phyloP scores from a whole-genome alignment of 2,113 vertebrate genomes.

The Machaerirhynchus nigripectus region DNA sequence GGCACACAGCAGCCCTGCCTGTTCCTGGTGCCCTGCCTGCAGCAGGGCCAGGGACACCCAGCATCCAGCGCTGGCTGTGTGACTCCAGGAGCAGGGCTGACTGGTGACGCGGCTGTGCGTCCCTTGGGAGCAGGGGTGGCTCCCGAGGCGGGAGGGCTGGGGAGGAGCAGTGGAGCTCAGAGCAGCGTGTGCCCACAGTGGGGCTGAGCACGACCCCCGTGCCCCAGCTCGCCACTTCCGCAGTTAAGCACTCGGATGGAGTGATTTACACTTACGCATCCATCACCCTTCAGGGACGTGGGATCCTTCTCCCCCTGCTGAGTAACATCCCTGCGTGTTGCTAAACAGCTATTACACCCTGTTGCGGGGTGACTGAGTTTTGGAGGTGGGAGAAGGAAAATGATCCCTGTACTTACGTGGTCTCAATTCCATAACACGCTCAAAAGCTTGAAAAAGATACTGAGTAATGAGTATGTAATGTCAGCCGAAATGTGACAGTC shows the following conservation, averaged over 20 bases:
- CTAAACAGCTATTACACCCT: conserved; percentile 16
- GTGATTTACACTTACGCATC: not conserved
- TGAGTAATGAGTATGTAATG: not conserved
- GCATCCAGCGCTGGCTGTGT: rapidly evolving
- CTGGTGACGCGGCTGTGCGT: rapidly evolving
- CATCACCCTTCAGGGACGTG: not conserved
- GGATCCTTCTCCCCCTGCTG: conserved; percentile 15
- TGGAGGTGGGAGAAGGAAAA: conserved; percentile 33
- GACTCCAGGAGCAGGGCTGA: not conserved
- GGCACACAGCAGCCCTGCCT: not conserved
- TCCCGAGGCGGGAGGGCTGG: not conserved
- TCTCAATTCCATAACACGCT: not conserved
- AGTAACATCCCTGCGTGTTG: not conserved
- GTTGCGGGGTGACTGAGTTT: not conserved
- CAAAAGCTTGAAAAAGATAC: conserved; percentile 10
- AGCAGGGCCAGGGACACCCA: rapidly evolving
- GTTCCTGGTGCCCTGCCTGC: not conserved
- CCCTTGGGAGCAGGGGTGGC: not conserved
- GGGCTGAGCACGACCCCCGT: not conserved
- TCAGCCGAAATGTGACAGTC: not conserved
- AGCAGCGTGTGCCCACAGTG: rapidly evolving
- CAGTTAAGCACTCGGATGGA: rapidly evolving
- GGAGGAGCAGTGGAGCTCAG: not conserved
- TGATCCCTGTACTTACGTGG: conserved; percentile 33
- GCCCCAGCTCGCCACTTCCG: not conserved